phyloP scores from a whole-genome alignment of 2,113 vertebrate species.

The Dendrocopos noguchii region DNA sequence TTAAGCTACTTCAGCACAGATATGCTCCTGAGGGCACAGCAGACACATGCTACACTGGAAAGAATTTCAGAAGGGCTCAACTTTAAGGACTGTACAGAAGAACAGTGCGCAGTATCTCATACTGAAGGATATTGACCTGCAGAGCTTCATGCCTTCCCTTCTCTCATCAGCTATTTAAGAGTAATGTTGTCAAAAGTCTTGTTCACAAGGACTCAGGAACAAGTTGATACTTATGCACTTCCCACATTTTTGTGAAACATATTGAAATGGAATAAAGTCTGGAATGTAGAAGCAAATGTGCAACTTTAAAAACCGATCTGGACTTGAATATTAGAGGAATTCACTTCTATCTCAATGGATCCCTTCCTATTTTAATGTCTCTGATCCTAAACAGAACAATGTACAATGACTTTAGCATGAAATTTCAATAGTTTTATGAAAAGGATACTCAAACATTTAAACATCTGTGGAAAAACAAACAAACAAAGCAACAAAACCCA shows the following conservation, averaged over 20 bases:
- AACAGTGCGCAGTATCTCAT: not conserved
- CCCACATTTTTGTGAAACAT: not conserved
- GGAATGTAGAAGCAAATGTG: not conserved
- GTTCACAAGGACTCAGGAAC: no score
- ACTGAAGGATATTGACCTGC: not conserved
- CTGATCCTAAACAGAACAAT: not conserved
- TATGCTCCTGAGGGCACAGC: not conserved
- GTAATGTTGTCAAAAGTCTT: not conserved
- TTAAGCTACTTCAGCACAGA: not conserved
- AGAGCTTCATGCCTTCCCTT: not conserved
- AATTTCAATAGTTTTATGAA: not conserved
- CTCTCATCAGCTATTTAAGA: not conserved
- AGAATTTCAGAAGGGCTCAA: not conserved
- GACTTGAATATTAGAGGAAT: not conserved
- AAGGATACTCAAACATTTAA: not conserved
- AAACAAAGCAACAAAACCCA: not conserved
- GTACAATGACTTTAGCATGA: not conserved
- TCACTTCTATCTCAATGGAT: not conserved
- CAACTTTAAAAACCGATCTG: fast-evolving
- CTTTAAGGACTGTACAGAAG: not conserved
- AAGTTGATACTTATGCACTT: not conserved
- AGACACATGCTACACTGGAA: not conserved
- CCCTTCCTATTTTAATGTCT: not conserved
- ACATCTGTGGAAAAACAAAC: not conserved
- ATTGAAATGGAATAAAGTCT: not conserved